Base-by-base conservation (phyloP, 2,888 invertebrate genomes). In the Drosophila leonis region DNA sequence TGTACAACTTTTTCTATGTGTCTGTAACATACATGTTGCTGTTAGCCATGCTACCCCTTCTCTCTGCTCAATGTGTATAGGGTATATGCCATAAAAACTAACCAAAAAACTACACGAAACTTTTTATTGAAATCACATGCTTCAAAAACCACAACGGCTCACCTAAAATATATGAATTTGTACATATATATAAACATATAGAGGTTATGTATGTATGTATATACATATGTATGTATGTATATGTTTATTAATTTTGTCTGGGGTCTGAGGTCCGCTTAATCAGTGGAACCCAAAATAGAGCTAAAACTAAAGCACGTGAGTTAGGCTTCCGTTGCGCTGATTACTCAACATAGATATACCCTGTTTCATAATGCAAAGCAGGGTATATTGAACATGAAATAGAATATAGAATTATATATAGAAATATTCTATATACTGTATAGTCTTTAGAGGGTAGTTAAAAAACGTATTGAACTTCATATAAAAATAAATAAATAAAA, bases 251-350 rank as follows among this genome's bases (percentile, higher is more conserved):
- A 20, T 46, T 42, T 20, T 18, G 37, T 70, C 49, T 52, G 46
- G 41, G 59, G 59, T 61, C 70, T 65, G 54, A 69, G 62, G 63
- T 59, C 41, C 59, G 59, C 39, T 31, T 63, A 76, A 75, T 75
- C 71, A 65, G 60, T 66, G 18, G 8, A 39, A 39, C 52, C 31
- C 2, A 37, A 44, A 33, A 37, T 51, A 51, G 39, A 20, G 13
- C 35, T n/a, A 13, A 52, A 37, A 41, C 51, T 33, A 27, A 46
- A 46, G 39, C 69, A 65, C 62, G 65, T 62, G 65, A 62, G 27
- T 39, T 55, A 15, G 20, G 41, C 13, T 31, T 61, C 46, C 24
- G 57, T 33, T 46, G 18, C 5, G 4, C 39, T 35, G 33, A 49
- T 33, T 33, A 33, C 29, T 18, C 49, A 18, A 49, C 18, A 4